Base-by-base conservation (phyloP, 1,140 invertebrate species). In the Hyles euphorbiae region DNA sequence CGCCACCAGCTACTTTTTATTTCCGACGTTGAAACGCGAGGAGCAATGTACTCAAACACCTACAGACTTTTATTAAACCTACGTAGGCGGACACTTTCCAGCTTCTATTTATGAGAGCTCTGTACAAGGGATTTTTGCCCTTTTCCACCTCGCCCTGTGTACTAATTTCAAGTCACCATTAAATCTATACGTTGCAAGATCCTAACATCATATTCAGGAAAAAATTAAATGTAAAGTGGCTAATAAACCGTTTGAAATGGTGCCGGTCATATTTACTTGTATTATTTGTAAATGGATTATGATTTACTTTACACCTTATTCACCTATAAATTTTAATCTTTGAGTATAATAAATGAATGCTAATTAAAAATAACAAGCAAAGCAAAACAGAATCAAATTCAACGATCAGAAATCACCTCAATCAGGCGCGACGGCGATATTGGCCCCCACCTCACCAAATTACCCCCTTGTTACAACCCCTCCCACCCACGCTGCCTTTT, bases 41-140 rank as follows among this genome's bases (percentile, higher is more conserved):
- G 73, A 83, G 76, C 74, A 74, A 70, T 85, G 79, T 85, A 81
- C 78, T 87, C 82, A 83, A 85, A 87, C 85, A 83, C 81, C 82
- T 87, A 83, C 79, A 70, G 76, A 78, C 77, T 88, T 83, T 88
- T 84, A 88, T 88, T 88, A 85, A 85, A 80, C 76, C 75, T 74
- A 70, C 65, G 63, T 67, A 53, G 45, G 61, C 53, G 66, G 61
- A 72, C 32, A 68, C 73, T 65, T 67, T 74, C 74, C 70, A 40
- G 36, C 36, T 40, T 5, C 36, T 40, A 40, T 68, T 66, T 65
- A 60, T 59, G 57, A 65, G 36, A 40, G 8, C 8, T 8, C 36
- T 8, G 36, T 40, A 5, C 36, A 40, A 22, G 22, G 22, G 22
- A 22, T 22, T 22, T 22, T 22, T 22, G 22, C 22, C 36, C 8